phyloP scores from a whole-genome alignment of 1,140 invertebrate genomes.

The Heliconius nattereri region DNA sequence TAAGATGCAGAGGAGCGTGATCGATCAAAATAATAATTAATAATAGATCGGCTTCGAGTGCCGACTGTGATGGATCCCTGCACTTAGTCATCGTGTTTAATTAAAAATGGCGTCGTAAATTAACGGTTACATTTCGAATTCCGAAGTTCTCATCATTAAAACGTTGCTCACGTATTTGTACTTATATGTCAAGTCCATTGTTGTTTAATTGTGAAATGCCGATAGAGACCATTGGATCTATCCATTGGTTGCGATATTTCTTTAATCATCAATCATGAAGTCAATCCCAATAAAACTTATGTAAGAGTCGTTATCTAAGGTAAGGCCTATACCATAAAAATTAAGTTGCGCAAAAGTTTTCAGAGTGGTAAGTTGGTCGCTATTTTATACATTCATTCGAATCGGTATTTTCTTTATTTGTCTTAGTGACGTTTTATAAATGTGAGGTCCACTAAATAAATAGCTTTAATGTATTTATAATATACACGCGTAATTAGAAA shows the following conservation, averaged over 20 bases:
- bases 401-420: not conserved
- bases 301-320: not conserved
- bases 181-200: constrained; percentile 49
- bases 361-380: not conserved
- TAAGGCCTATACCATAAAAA: not conserved
- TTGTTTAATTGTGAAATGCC: constrained; percentile 44
- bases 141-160: constrained; percentile 62
- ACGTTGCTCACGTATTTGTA: constrained; percentile 52
- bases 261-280: constrained; percentile 60
- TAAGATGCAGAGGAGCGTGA: constrained; percentile 65
- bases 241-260: constrained; percentile 50
- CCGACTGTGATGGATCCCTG: constrained; percentile 71
- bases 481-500: too few species aligned
- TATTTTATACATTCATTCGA: not conserved
- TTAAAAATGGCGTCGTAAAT: constrained; percentile 76
- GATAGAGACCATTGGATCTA: constrained; percentile 36
- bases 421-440: too few species aligned
- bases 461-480: too few species aligned
- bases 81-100: constrained; percentile 80
- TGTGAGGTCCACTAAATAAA: too few species aligned
- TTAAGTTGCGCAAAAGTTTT: not conserved
- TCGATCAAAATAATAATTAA: constrained; percentile 81
- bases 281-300: not conserved
- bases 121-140: constrained; percentile 74
- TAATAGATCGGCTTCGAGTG: constrained; percentile 71